Evolutionary conservation across 2,888 invertebrate genomes (phyloP).

Genomic region (Callyntrura sp.): DNA sequence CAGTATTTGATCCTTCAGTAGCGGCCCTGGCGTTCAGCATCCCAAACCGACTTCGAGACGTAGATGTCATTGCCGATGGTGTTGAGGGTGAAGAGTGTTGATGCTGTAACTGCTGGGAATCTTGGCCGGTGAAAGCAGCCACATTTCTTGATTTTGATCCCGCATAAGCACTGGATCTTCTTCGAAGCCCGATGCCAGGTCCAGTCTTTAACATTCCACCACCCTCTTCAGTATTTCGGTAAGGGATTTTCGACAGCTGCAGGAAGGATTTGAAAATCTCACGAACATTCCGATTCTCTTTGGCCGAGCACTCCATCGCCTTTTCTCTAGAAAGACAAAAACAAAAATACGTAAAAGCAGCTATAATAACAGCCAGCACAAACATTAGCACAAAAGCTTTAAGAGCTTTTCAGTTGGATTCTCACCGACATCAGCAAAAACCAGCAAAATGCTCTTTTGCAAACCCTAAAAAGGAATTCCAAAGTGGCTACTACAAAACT

Average conservation of each 20-base stretch:
- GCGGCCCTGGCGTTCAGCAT: conserved; percentile 64
- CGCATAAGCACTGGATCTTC: conserved; percentile 91
- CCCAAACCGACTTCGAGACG: conserved; percentile 60
- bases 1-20: conserved; percentile 49
- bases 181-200: conserved; percentile 86
- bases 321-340: conserved; percentile 88
- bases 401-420: neutral
- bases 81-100: conserved; percentile 79
- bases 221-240: conserved; percentile 84
- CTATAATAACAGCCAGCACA: too few relatives aligned
- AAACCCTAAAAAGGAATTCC: too few relatives aligned
- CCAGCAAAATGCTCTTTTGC: too few relatives aligned
- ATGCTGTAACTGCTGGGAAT: conserved; percentile 21
- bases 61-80: conserved; percentile 56
- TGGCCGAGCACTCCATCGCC: conserved; percentile 92
- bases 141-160: conserved; percentile 82
- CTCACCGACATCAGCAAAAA: neutral
- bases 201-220: conserved; percentile 82
- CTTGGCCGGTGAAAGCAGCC: conserved; percentile 54
- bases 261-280: conserved; percentile 93
- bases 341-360: too few relatives aligned
- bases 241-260: conserved; percentile 90
- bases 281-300: conserved; percentile 91
- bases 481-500: too few relatives aligned
- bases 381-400: conserved; percentile 16